A percentile compares a stretch with the other conserved stretches of the same genome.
These are phyloP conservation scores for Parauchenoglanis ngamensis DNA, from an alignment of 2,797 vertebrate genomes.

Conservation along the genomic window DNA sequence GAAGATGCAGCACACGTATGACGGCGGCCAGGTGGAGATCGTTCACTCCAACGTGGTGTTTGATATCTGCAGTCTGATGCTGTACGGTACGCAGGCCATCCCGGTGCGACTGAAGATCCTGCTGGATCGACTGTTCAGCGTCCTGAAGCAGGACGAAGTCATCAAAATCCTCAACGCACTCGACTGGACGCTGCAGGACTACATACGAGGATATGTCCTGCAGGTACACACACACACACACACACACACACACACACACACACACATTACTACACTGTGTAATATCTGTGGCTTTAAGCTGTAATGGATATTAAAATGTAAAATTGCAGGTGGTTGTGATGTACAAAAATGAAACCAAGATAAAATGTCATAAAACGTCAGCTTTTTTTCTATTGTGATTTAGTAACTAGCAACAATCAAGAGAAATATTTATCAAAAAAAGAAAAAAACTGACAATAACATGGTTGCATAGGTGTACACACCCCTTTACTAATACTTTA, in stretches of 20 bases:
- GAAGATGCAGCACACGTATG: constrained; percentile 87
- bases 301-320: not conserved
- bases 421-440: not conserved
- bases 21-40: constrained; percentile 93
- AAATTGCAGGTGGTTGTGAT: not conserved
- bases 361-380: not conserved
- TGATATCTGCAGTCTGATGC: constrained; percentile 96
- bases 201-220: constrained; percentile 93
- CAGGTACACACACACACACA: constrained; percentile 75
- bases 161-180: constrained; percentile 92
- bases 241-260: too few species aligned
- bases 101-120: constrained; percentile 96
- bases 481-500: not conserved
- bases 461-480: not conserved
- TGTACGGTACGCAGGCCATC: constrained; percentile 94
- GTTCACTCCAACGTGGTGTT: constrained; percentile 97
- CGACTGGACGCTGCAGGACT: constrained; percentile 96
- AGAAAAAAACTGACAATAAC: not conserved
- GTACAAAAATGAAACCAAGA: not conserved
- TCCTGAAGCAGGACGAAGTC: constrained; percentile 94
- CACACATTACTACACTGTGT: not conserved
- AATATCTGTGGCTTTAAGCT: not conserved
- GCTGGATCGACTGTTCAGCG: constrained; percentile 94
- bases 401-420: not conserved
- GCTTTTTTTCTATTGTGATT: not conserved